Evolutionary conservation across 2,888 invertebrate species (phyloP).

Genomic region (Isotomurus palustris): DNA sequence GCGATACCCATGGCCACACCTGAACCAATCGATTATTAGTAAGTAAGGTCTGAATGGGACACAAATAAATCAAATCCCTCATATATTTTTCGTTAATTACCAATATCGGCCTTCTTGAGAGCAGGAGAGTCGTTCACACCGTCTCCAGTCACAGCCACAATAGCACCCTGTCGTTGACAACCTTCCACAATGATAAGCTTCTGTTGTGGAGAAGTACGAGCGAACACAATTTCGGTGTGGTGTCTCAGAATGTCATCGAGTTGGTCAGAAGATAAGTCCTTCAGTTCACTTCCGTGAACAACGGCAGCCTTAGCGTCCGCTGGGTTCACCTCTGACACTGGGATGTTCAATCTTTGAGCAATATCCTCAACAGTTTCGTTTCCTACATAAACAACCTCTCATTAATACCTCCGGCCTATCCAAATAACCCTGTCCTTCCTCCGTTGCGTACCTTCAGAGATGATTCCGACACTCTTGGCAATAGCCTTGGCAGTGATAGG

Average conservation of each 20-base stretch:
- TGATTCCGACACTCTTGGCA: conserved; percentile 68
- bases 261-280: conserved; percentile 49
- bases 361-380: conserved; percentile 54
- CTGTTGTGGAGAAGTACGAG: conserved; percentile 56
- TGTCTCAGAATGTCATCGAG: conserved; percentile 49
- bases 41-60: background rate
- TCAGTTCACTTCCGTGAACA: conserved; percentile 51
- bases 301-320: conserved; percentile 49
- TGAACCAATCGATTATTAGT: no score
- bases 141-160: conserved; percentile 77
- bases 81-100: conserved; percentile 34
- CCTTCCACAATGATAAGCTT: conserved; percentile 67
- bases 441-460: conserved; percentile 55
- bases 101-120: conserved; percentile 74
- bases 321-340: conserved; percentile 51
- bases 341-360: conserved; percentile 52
- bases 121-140: conserved; percentile 85
- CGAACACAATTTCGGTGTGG: conserved; percentile 56
- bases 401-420: background rate
- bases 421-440: no score
- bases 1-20: conserved; percentile 74
- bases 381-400: conserved; percentile 26
- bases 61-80: background rate
- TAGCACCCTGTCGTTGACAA: conserved; percentile 69
- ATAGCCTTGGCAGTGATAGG: conserved; percentile 74